Base-by-base conservation (phyloP, 30 jellyfish, hydroid and myxozoan genomes). In the Turritopsis rubra region DNA sequence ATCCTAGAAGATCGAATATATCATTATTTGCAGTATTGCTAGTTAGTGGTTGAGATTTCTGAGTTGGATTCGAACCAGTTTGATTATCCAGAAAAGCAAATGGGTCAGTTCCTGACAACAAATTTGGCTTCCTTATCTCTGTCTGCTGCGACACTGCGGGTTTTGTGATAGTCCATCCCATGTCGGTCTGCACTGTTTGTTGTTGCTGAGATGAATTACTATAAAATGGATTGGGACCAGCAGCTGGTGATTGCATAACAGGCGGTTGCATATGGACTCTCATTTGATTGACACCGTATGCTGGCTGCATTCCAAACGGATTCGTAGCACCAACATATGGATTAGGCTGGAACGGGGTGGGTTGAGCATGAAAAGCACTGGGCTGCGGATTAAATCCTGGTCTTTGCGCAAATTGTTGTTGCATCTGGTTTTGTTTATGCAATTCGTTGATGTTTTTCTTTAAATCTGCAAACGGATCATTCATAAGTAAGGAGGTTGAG, bases 401-500 rank as follows among this genome's bases (percentile, higher is more conserved):
- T 52, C 25, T 80, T 65, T 66, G 85, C 0, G 82, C 9, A n/a
- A 29, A 21, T 22, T 60, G 88, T 71, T 82, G 88, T 1, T 82
- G 88, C 66, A 28, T 24, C 27, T 77, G 66, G 72, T 65, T 68
- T 82, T 82, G 88, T 66, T 82, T 82, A 73, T 82, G 88, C 85
- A 82, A 41, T 27, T 82, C 88, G 75, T 82, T 82, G 73, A 82
- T 82, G 65, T 82, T 82, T 54, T 82, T 82, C 1, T 82, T 82
- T 28, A 82, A 52, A 17, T 82, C 88, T 9, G 88, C 88, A 71
- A 82, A 82, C 27, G 88, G 88, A 52, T 82, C 88, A 82, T 71
- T 82, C 41, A 82, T 82, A 24, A 82, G 60, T 21, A 82, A 29
- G 4, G 88, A 24, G 8, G 30, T 28, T 17, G 70, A 85, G 0